Evolutionary conservation across 2,888 invertebrate species (phyloP).

Genomic region (Muscina levida): DNA sequence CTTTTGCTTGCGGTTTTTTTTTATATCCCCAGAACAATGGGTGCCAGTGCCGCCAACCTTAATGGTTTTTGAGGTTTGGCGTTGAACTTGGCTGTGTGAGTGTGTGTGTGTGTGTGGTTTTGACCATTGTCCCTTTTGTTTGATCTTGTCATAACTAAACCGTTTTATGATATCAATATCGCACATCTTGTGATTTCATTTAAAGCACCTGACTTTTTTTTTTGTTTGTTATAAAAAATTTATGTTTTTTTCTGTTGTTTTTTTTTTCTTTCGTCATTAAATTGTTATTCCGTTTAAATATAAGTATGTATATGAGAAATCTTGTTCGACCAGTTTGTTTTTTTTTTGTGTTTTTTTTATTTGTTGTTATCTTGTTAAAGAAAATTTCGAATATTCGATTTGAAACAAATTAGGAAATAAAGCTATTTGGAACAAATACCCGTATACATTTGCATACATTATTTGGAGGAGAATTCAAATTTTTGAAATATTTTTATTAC

Average conservation of each 20-base stretch:
- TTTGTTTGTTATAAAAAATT: not conserved
- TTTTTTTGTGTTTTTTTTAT: conserved; percentile 2
- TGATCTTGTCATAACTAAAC: not conserved
- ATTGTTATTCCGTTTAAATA: conserved; percentile 40
- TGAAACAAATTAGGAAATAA: conserved; percentile 57
- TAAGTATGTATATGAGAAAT: conserved; percentile 43
- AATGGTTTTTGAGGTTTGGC: too few relatives aligned
- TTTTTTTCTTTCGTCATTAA: conserved; percentile 1
- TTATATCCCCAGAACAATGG: too few relatives aligned
- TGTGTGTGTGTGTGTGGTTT: too few relatives aligned
- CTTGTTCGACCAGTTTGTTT: conserved; percentile 34
- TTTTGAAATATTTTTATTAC: conserved; percentile 58
- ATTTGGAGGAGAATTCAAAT: conserved; percentile 57
- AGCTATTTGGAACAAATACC: conserved; percentile 45
- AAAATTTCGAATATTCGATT: conserved; percentile 31
- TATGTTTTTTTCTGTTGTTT: conserved; percentile 6
- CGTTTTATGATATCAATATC: conserved; percentile 6
- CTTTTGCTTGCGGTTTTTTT: too few relatives aligned
- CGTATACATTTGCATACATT: conserved; percentile 52
- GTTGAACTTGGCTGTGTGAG: too few relatives aligned
- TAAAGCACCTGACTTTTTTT: conserved; percentile 23
- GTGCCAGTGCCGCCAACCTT: too few relatives aligned
- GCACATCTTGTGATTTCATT: not conserved
- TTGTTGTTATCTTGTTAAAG: not conserved
- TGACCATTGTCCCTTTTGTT: conserved; percentile 11